A percentile compares a stretch with the other conserved stretches of the same genome.
phyloP scores from a whole-genome alignment of 2,113 vertebrate species.

The Paramormyrops kingsleyae region DNA sequence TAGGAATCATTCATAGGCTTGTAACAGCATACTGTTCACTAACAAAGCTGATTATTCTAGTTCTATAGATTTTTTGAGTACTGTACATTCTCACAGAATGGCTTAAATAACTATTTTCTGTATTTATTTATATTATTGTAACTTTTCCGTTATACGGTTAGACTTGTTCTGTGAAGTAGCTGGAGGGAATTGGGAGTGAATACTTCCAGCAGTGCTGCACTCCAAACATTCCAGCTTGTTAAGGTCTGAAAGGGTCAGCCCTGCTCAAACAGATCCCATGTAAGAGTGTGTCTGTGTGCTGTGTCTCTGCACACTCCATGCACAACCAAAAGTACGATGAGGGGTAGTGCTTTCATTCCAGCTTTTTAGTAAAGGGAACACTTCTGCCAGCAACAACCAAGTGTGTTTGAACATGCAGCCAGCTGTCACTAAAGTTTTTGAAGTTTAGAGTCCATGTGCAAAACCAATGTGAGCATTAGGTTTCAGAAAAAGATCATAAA shows the following conservation, averaged over 20 bases:
- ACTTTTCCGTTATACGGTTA: conserved; percentile 38
- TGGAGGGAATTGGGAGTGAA: conserved; percentile 34
- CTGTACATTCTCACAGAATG: neutral
- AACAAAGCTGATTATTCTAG: neutral
- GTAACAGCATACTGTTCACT: neutral
- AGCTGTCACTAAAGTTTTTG: neutral
- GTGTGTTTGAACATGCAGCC: neutral
- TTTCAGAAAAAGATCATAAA: neutral
- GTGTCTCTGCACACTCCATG: conserved; percentile 20
- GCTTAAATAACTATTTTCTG: neutral
- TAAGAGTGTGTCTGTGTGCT: conserved; percentile 47
- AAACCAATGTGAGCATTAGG: neutral
- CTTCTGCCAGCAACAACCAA: conserved; percentile 11
- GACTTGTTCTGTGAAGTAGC: conserved; percentile 32
- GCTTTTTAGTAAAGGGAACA: conserved; percentile 8
- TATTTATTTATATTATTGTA: conserved; percentile 50
- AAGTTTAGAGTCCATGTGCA: neutral
- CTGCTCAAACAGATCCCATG: conserved; percentile 56
- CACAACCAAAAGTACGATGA: neutral
- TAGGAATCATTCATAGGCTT: neutral
- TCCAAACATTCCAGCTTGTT: conserved; percentile 60
- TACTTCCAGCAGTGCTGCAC: conserved; percentile 52
- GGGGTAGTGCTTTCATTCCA: conserved; percentile 22
- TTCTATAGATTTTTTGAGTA: neutral
- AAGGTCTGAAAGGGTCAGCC: conserved; percentile 37